Evolutionary conservation across 2,888 invertebrate species (phyloP).

Genomic region (Tenodera sinensis): DNA sequence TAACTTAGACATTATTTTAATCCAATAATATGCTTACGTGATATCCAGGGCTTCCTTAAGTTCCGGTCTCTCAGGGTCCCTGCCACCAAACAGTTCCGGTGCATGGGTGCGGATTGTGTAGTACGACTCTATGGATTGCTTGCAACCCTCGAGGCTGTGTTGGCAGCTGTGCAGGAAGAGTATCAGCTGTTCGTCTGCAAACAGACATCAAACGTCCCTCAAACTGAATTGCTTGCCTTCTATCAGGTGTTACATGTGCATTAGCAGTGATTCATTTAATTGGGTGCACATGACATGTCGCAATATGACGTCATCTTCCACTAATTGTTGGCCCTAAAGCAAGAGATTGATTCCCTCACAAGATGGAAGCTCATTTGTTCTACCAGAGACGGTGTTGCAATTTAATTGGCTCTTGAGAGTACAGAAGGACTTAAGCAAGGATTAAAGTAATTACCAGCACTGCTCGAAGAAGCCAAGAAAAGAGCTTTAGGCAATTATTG

Average conservation of each 20-base stretch:
- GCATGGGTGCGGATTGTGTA: slow-evolving; percentile 16
- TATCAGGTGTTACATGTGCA: neutral
- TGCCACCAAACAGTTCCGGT: slow-evolving; percentile 3
- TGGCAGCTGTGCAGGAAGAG: slow-evolving; percentile 18
- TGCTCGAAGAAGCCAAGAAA: neutral
- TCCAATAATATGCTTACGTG: slow-evolving; percentile 16
- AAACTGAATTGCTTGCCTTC: neutral
- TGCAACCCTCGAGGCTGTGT: slow-evolving; percentile 11
- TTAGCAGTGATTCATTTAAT: neutral
- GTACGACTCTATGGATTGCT: slow-evolving; percentile 15
- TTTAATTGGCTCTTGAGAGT: neutral
- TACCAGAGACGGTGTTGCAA: neutral
- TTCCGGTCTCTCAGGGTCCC: neutral
- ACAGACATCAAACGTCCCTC: neutral
- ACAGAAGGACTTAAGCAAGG: neutral
- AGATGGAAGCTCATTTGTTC: neutral
- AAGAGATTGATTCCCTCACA: neutral
- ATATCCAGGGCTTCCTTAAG: slow-evolving; percentile 3
- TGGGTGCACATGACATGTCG: neutral
- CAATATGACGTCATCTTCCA: neutral
- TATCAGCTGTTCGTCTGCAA: slow-evolving; percentile 19
- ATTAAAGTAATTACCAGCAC: neutral
- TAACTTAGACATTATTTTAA: no score
- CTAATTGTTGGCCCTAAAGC: neutral
- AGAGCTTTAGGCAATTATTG: no score